Conservation (phyloP, 2,113 vertebrate genomes). For the Falco punctatus region DNA sequence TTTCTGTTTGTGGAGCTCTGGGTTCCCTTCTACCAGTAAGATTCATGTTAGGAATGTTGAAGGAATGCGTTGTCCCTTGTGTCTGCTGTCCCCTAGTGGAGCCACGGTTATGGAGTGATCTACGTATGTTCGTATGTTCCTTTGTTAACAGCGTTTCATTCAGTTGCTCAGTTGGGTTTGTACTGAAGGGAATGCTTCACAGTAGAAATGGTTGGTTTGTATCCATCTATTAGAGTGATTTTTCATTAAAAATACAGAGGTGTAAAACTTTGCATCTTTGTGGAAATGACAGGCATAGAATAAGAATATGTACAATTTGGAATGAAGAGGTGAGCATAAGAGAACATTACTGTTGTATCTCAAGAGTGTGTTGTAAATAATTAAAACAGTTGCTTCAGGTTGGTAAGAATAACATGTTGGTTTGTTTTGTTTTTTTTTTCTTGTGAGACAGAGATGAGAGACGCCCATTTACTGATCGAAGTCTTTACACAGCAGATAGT, state of each 20-base stretch:
- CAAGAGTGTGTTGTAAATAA: not conserved
- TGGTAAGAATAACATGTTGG: not conserved
- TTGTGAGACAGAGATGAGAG: conserved; percentile 77
- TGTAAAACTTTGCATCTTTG: not conserved
- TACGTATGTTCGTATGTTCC: not conserved
- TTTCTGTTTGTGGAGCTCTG: not conserved
- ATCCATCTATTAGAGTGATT: not conserved
- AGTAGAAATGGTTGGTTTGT: not conserved
- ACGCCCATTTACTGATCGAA: conserved; percentile 74
- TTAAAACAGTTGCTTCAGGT: not conserved
- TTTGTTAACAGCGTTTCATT: not conserved
- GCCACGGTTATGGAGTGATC: not conserved
- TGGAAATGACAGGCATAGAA: not conserved
- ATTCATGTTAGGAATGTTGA: not conserved
- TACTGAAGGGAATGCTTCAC: not conserved
- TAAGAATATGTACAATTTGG: not conserved
- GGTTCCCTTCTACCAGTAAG: not conserved
- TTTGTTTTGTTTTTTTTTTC: not conserved
- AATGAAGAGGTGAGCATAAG: not conserved
- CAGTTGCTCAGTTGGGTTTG: not conserved
- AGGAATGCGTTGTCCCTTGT: not conserved
- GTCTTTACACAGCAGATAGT: conserved; percentile 77
- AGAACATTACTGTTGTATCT: not conserved
- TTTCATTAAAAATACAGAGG: not conserved
- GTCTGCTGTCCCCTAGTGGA: conserved; percentile 63